These are phyloP conservation scores for Cricetomys ansorgei DNA, from an alignment of 2,113 vertebrate species.

Conservation along the genomic window DNA sequence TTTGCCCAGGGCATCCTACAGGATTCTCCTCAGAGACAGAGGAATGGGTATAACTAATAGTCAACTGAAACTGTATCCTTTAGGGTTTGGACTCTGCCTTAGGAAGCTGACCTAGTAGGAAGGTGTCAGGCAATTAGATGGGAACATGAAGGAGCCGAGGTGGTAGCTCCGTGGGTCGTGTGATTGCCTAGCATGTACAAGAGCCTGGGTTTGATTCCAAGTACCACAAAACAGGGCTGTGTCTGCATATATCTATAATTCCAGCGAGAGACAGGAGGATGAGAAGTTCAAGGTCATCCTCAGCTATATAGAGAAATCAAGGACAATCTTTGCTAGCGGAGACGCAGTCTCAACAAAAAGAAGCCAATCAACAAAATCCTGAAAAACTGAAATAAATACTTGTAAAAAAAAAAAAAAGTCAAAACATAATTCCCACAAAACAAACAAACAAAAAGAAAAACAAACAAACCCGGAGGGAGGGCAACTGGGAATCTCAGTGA, in stretches of 20 bases:
- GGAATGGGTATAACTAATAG: no score
- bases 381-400: neutral
- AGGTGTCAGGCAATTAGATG: neutral
- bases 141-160: neutral
- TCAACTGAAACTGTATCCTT: neutral
- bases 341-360: neutral
- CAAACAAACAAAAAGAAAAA: no score
- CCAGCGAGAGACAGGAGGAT: neutral
- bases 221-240: neutral
- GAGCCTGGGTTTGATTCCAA: neutral
- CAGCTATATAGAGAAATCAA: neutral
- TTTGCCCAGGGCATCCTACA: slow-evolving; percentile 42
- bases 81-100: neutral
- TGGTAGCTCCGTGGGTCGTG: neutral
- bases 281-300: neutral
- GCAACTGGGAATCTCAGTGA: neutral
- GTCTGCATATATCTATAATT: neutral
- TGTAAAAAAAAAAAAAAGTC: neutral
- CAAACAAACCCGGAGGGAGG: neutral
- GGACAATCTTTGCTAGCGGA: neutral
- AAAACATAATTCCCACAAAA: no score
- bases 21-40: neutral
- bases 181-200: neutral
- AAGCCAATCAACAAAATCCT: neutral
- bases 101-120: neutral